Base-by-base conservation (phyloP, 92 coral and sea anemone genomes). In the Ricordea florida region DNA sequence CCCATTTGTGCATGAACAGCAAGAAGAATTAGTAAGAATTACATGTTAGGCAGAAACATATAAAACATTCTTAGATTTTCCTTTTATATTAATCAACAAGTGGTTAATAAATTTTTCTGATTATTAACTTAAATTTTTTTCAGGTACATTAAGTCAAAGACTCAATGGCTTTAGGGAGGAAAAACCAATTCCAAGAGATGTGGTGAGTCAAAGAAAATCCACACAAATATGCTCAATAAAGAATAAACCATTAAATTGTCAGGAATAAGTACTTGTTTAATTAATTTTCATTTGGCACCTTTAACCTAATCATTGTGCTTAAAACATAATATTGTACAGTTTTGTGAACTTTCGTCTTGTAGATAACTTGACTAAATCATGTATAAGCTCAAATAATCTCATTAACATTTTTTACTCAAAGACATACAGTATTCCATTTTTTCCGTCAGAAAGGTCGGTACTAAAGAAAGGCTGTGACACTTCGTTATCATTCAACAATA, bases 161-260 rank as follows among this genome's bases (percentile, higher is more conserved):
- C 59, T 64, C 6, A 80, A 72, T 80, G 81, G 81, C 9, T 61
- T 72, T 26, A 73, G 61, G 23, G 58, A 80, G 15, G 66, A 80
- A 72, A 6, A 47, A 25, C 50, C 30, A 7, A 53, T 60, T 21
- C 42, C 51, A 44, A 43, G 64, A 48, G 81, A 72, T 49, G 86
- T 80, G 72, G 86, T 80, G 52, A 60, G 81, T 63, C 2, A 10
- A 11, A 62, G n/a, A 1, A 6, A 8, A 14, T 18, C 33, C 26
- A 1, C 2, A 53, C 9, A n/a, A 10, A 2, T 25, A 4, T 6
- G 60, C 30, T 4, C 14, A 2, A 13, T 5, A 16, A 4, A 6
- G n/a, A n/a, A n/a, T n/a, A n/a, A n/a, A n/a, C n/a, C n/a, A n/a
- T n/a, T n/a, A n/a, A n/a, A n/a, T n/a, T n/a, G n/a, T n/a, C n/a